Evolutionary conservation across 2,888 invertebrate genomes (phyloP), one percentile per base, ranked within the genome.

Genomic region (Nephrotoma appendiculata): DNA sequence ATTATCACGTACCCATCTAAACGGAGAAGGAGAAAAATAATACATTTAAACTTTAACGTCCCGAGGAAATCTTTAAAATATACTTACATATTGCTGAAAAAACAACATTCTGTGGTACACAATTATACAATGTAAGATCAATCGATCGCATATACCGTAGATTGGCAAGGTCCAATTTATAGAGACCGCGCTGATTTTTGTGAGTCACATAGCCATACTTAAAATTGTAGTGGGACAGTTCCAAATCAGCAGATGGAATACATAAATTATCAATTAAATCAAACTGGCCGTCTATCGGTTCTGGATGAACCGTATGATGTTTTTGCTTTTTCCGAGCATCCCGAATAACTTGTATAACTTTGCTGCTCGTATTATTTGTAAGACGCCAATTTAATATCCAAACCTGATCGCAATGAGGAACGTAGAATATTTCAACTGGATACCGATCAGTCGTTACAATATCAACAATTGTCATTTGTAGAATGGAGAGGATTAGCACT

Each of bases 181-280:
- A 95, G 89, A 96, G 92, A 31, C 95, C 95, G 87, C 95, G 92
- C 89, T 95, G 95, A 90, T 95, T 94, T 87, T 94, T 94, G 90
- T 96, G 95, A 71, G 94, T 94, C 83, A 95, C 95, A 90, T 95
- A 96, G 71, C 95, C 96, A 90, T 95, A 95, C 89, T 94, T 94
- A 91, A 94, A 95, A 89, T 91, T 92, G 89, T 91, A 92, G 89
- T 92, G 92, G n/a, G 92, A 91, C 87, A 92, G 89, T 89, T 94
- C 94, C 93, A 93, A 93, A 87, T 91, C 90, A 41, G 93, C 90
- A 19, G 93, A 93, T 6, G 94, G 95, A 88, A 95, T 93, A 90
- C 94, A 94, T 43, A 95, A 91, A 87, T 93, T 93, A 88, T 93
- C 93, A 5, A 95, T 95, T 89, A 95, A 92, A 91, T 96, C 95